Conservation (phyloP, 2,113 vertebrate genomes). For the Thymallus thymallus region DNA sequence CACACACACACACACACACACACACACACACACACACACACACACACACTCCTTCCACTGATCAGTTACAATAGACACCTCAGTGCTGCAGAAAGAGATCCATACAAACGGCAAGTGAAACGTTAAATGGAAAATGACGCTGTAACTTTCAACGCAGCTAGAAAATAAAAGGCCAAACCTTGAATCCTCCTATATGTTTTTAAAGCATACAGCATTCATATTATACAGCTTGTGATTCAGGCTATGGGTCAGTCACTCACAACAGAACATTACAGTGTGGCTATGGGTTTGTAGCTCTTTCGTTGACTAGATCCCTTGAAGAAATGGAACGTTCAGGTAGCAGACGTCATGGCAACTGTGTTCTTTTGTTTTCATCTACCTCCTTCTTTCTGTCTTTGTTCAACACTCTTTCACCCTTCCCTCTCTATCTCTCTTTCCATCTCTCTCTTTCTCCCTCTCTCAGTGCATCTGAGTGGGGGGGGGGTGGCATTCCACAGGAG, state of each 20-base stretch:
- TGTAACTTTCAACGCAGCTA: too few relatives aligned
- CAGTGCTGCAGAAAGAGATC: too few relatives aligned
- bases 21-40: conserved; percentile 42
- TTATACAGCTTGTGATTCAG: too few relatives aligned
- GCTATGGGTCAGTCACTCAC: too few relatives aligned
- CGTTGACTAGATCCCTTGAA: background rate
- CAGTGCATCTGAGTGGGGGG: conserved; percentile 76
- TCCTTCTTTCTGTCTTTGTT: conserved; percentile 7
- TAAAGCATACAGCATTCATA: too few relatives aligned
- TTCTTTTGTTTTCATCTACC: background rate
- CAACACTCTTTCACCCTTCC: conserved; percentile 13
- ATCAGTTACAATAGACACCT: too few relatives aligned
- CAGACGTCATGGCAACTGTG: background rate
- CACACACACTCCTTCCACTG: background rate
- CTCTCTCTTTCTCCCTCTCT: conserved; percentile 48
- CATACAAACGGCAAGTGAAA: too few relatives aligned
- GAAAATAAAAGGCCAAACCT: too few relatives aligned
- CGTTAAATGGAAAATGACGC: too few relatives aligned
- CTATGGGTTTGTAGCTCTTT: too few relatives aligned
- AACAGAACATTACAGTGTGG: too few relatives aligned
- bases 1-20: conserved; percentile 50
- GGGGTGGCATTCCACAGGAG: conserved; percentile 69
- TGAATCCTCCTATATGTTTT: too few relatives aligned
- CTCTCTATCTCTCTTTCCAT: conserved; percentile 24
- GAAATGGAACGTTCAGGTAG: background rate